These are phyloP conservation scores for Pseudachorutes palmiensis DNA, from an alignment of 1,140 invertebrate species.

Conservation along the genomic window DNA sequence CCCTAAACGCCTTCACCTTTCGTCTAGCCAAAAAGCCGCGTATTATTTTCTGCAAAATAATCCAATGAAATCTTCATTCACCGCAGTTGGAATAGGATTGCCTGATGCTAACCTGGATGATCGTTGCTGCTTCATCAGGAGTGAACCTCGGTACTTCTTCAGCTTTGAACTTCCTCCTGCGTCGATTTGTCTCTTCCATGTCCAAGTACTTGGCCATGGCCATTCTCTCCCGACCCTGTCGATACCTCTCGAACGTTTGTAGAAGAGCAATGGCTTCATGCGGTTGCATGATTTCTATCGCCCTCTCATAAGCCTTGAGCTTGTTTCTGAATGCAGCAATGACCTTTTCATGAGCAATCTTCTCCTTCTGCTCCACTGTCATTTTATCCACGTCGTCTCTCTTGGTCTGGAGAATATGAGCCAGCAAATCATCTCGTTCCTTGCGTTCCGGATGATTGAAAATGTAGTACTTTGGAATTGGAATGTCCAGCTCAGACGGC, in stretches of 20 bases:
- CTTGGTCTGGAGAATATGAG: neutral
- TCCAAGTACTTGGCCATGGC: conserved; percentile 20
- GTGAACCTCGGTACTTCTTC: neutral
- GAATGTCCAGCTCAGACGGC: conserved; percentile 48
- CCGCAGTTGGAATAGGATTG: neutral
- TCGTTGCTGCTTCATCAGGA: conserved; percentile 52
- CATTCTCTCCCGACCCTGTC: conserved; percentile 67
- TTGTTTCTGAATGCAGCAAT: neutral
- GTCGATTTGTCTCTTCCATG: conserved; percentile 41
- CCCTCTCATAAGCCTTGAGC: conserved; percentile 6
- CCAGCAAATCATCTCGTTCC: neutral
- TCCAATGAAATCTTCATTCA: neutral
- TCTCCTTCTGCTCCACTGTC: neutral
- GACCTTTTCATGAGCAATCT: neutral
- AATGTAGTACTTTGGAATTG: conserved; percentile 46
- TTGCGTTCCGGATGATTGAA: conserved; percentile 29
- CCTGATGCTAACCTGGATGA: conserved; percentile 48
- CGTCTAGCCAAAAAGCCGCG: conserved; percentile 28
- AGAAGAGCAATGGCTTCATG: conserved; percentile 48
- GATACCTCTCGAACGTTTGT: conserved; percentile 80
- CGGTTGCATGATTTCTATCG: neutral
- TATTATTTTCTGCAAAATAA: conserved; percentile 23
- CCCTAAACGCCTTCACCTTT: conserved; percentile 19
- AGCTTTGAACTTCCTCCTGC: conserved; percentile 42
- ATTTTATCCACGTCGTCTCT: neutral